A percentile compares a stretch with the other conserved stretches of the same genome.
These are phyloP conservation scores for Agapornis roseicollis DNA, from an alignment of 2,113 vertebrate species.

Conservation along the genomic window DNA sequence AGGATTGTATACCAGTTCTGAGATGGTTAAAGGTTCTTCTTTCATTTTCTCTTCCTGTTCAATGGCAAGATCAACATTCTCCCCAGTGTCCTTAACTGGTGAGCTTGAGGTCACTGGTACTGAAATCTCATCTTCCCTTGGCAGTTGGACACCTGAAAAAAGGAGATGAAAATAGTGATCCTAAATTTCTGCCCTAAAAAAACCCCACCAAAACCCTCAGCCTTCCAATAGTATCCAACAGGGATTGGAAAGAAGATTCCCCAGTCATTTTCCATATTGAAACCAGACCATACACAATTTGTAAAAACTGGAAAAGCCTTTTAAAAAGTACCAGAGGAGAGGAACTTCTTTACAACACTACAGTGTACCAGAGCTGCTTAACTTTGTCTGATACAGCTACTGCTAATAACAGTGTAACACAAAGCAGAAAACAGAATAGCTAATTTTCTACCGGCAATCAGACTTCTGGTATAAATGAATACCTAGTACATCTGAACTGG, in stretches of 20 bases:
- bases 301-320: background rate
- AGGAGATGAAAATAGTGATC: background rate
- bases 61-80: slow-evolving; percentile 59
- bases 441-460: background rate
- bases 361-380: background rate
- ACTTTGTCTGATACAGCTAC: background rate
- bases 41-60: slow-evolving; percentile 78
- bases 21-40: slow-evolving; percentile 86
- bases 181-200: background rate
- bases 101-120: slow-evolving; percentile 69
- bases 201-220: background rate
- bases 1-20: slow-evolving; percentile 92
- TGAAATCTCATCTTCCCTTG: slow-evolving; percentile 67
- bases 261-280: background rate
- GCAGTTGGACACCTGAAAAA: slow-evolving; percentile 69
- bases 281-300: background rate
- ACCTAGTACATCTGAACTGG: background rate
- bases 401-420: background rate
- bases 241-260: background rate
- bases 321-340: background rate
- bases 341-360: background rate
- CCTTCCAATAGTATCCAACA: background rate
- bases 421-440: background rate
- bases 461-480: background rate
- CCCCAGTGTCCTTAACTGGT: slow-evolving; percentile 66